Conservation (phyloP, 37 sponge, comb jelly and placozoan species). For the Diacarnus erythraeanus region DNA sequence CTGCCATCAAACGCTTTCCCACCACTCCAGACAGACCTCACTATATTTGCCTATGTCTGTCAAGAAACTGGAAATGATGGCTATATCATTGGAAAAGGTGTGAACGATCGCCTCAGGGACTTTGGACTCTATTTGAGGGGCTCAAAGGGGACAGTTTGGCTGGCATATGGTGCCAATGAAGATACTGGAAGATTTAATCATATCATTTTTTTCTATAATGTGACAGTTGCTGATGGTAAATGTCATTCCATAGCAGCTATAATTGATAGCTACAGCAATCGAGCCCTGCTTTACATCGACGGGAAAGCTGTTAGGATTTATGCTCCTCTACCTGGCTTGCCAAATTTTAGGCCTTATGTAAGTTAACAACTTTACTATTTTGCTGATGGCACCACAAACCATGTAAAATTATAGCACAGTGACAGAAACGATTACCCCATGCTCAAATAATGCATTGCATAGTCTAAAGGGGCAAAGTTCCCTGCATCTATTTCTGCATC, state of each 20-base stretch:
- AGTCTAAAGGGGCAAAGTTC: too few species aligned
- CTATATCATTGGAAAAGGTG: constrained; percentile 75
- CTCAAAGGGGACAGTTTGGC: constrained; percentile 42
- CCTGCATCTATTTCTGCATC: too few species aligned
- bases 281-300: constrained; percentile 76
- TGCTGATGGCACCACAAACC: too few species aligned
- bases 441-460: too few species aligned
- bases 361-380: too few species aligned
- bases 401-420: too few species aligned
- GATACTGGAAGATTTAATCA: constrained; percentile 38
- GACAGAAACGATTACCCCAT: too few species aligned
- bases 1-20: constrained; percentile 35
- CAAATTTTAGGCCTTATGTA: constrained; percentile 62
- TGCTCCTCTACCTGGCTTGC: constrained; percentile 28
- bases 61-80: constrained; percentile 72
- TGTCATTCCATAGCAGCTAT: constrained; percentile 68
- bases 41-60: constrained; percentile 71
- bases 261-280: constrained; percentile 50
- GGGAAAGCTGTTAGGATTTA: constrained; percentile 37
- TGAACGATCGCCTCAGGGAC: constrained; percentile 58
- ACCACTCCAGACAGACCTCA: constrained; percentile 52
- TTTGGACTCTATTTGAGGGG: constrained; percentile 77
- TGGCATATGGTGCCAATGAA: constrained; percentile 61
- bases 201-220: constrained; percentile 60
- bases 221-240: constrained; percentile 56